Conservation (phyloP, 2,888 invertebrate genomes). For the Perizoma affinitatum region DNA sequence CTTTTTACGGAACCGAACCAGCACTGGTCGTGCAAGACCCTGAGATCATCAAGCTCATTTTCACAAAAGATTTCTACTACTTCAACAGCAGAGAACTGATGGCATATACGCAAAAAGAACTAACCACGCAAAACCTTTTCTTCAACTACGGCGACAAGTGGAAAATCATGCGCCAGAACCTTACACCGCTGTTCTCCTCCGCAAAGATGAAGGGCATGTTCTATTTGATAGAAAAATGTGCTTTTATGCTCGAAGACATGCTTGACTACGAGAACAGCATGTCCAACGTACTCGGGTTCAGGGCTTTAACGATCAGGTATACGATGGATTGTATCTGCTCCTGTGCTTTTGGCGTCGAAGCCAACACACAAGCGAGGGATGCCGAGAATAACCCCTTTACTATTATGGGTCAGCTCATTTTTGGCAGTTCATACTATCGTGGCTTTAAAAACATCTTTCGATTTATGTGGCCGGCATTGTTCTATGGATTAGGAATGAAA, state of each 20-base stretch:
- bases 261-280: slow-evolving; percentile 34
- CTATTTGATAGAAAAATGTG: slow-evolving; percentile 42
- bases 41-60: slow-evolving; percentile 41
- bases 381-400: slow-evolving; percentile 44
- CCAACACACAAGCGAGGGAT: slow-evolving; percentile 43
- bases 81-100: slow-evolving; percentile 42
- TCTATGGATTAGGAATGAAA: slow-evolving; percentile 44
- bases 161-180: slow-evolving; percentile 44
- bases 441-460: slow-evolving; percentile 37
- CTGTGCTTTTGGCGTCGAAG: slow-evolving; percentile 50
- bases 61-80: slow-evolving; percentile 46
- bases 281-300: slow-evolving; percentile 32
- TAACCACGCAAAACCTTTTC: slow-evolving; percentile 41
- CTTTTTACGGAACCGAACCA: slow-evolving; percentile 36
- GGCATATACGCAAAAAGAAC: slow-evolving; percentile 37
- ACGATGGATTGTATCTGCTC: slow-evolving; percentile 48
- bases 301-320: slow-evolving; percentile 39
- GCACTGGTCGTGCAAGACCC: slow-evolving; percentile 42
- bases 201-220: slow-evolving; percentile 49
- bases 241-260: slow-evolving; percentile 33
- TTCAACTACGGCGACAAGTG: slow-evolving; percentile 43
- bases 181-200: slow-evolving; percentile 45
- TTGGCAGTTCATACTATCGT: slow-evolving; percentile 33
- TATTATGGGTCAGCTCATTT: slow-evolving; percentile 41
- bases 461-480: slow-evolving; percentile 48